These are phyloP conservation scores for Saxidomus purpurata DNA, from an alignment of 1,140 invertebrate species.

Conservation along the genomic window DNA sequence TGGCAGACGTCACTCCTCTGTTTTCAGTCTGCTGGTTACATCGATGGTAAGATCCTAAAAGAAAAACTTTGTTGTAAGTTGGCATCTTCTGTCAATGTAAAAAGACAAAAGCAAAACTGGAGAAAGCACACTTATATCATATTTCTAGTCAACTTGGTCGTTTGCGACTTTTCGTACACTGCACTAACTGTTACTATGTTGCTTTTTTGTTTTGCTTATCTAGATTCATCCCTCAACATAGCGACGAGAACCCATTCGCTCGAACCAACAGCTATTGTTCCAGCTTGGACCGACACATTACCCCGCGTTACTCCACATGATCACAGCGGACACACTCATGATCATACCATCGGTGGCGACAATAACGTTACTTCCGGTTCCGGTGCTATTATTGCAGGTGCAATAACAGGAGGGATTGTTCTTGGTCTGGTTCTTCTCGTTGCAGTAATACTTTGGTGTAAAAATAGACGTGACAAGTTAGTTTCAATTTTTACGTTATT, in stretches of 20 bases:
- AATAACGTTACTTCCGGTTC: not conserved
- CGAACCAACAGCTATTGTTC: not conserved
- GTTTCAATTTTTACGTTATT: not conserved
- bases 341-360: not conserved
- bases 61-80: no score
- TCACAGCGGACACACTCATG: conserved; percentile 17
- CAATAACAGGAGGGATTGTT: conserved; percentile 44
- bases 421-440: conserved; percentile 44
- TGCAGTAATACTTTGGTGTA: conserved; percentile 50
- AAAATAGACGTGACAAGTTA: conserved; percentile 43
- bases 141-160: no score
- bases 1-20: no score
- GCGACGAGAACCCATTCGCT: not conserved
- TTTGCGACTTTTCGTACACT: no score
- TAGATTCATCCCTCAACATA: not conserved
- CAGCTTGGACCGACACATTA: not conserved
- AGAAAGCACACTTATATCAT: no score
- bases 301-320: conserved; percentile 19
- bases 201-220: no score
- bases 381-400: conserved; percentile 46
- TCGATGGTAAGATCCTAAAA: no score
- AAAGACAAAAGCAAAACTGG: no score
- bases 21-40: no score
- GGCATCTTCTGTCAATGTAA: no score
- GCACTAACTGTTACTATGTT: no score